Evolutionary conservation across 2,113 vertebrate genomes (phyloP).

Genomic region (Crypturellus undulatus): DNA sequence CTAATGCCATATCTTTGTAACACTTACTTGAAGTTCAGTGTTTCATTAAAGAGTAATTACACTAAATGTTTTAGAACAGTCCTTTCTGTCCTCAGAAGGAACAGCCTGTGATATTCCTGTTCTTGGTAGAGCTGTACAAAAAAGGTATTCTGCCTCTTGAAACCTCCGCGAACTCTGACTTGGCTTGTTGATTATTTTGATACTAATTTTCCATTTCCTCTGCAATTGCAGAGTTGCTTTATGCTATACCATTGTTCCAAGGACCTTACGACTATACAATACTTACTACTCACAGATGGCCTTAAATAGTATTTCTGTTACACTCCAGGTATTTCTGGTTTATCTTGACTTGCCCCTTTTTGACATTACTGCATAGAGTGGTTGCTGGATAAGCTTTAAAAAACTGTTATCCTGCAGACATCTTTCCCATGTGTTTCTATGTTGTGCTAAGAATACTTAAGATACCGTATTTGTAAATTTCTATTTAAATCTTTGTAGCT

Average conservation of each 20-base stretch:
- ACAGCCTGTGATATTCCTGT: neutral
- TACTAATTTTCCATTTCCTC: neutral
- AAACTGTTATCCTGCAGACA: neutral
- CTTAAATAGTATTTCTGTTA: neutral
- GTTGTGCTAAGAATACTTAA: neutral
- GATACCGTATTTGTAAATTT: neutral
- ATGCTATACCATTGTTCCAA: neutral
- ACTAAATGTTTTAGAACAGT: neutral
- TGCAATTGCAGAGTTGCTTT: neutral
- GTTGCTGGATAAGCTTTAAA: neutral
- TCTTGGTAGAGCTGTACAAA: neutral
- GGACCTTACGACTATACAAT: neutral
- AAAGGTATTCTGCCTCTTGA: neutral
- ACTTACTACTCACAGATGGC: accelerated
- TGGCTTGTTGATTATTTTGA: neutral
- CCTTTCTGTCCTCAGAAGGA: neutral
- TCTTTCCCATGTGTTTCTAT: neutral
- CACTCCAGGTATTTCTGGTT: neutral
- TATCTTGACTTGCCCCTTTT: neutral
- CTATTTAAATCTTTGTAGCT: neutral
- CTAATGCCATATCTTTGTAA: constrained; percentile 36
- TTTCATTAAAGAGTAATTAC: constrained; percentile 51
- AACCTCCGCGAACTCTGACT: neutral
- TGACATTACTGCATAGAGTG: neutral
- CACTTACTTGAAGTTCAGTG: neutral